These are phyloP conservation scores for Eurytoma californica DNA, from an alignment of 2,888 invertebrate species.

Conservation along the genomic window DNA sequence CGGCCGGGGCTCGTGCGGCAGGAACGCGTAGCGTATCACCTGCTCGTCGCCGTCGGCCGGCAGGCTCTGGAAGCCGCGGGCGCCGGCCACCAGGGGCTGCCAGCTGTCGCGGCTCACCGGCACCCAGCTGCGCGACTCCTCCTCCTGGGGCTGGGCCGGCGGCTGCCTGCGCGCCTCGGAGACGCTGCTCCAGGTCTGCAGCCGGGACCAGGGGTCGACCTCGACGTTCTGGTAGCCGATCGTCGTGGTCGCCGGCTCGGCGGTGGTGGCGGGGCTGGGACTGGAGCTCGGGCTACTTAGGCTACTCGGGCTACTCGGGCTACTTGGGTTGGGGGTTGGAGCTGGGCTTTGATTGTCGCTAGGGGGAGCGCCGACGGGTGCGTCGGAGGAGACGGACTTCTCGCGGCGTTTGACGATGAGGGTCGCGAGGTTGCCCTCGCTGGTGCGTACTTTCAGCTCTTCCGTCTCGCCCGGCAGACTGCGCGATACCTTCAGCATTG, in stretches of 20 bases:
- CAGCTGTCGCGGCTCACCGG: neutral
- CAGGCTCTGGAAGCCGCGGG: conserved; percentile 29
- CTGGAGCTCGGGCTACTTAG: neutral
- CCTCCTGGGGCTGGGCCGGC: conserved; percentile 64
- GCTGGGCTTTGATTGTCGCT: conserved; percentile 21
- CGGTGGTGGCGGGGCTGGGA: neutral
- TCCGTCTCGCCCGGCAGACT: conserved; percentile 87
- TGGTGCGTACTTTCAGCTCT: conserved; percentile 85
- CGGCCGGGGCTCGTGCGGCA: conserved; percentile 65
- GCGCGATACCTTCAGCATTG: conserved; percentile 86
- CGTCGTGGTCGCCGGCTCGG: conserved; percentile 6
- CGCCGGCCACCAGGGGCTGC: too few species aligned
- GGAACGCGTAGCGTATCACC: conserved; percentile 60
- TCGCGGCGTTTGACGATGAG: conserved; percentile 84
- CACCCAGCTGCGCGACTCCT: conserved; percentile 34
- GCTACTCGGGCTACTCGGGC: too few species aligned
- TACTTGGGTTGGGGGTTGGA: neutral
- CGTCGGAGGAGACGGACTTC: conserved; percentile 64
- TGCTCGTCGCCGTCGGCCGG: conserved; percentile 34
- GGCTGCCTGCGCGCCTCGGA: conserved; percentile 75
- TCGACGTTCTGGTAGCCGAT: conserved; percentile 50
- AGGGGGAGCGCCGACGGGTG: neutral
- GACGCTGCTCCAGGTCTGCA: conserved; percentile 38
- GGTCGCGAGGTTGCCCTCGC: conserved; percentile 85
- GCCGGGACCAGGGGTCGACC: conserved; percentile 44